These are phyloP conservation scores for Himalopsyche tibetana DNA, from an alignment of 2,888 invertebrate genomes.

Conservation along the genomic window DNA sequence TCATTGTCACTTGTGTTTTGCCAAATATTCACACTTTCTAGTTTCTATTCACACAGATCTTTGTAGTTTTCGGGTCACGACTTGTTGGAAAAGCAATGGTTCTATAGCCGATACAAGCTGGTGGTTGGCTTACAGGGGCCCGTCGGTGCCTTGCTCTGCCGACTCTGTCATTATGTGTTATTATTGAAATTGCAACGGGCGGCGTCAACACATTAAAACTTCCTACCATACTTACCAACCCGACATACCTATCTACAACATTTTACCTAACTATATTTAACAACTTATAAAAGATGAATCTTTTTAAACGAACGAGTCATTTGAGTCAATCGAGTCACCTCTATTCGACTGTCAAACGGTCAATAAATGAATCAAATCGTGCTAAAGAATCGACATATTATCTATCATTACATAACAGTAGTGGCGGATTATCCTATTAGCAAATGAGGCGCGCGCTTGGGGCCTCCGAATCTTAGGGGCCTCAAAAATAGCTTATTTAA, in stretches of 20 bases:
- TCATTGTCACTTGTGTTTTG: too few relatives aligned
- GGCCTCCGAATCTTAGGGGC: too few relatives aligned
- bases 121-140: slow-evolving; percentile 17
- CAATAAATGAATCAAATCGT: too few relatives aligned
- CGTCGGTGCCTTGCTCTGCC: slow-evolving; percentile 49
- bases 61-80: not conserved
- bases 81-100: not conserved
- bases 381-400: too few relatives aligned
- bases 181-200: slow-evolving; percentile 54
- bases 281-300: not conserved
- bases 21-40: too few relatives aligned
- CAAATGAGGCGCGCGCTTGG: too few relatives aligned
- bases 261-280: not conserved
- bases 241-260: not conserved
- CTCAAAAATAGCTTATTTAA: too few relatives aligned
- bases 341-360: not conserved
- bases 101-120: not conserved
- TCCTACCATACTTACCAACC: slow-evolving; percentile 1
- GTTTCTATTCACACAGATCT: too few relatives aligned
- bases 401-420: too few relatives aligned
- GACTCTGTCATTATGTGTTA: slow-evolving; percentile 60
- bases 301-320: slow-evolving; percentile 9
- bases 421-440: too few relatives aligned
- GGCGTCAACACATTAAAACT: slow-evolving; percentile 34
- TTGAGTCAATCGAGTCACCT: slow-evolving; percentile 7